Base-by-base conservation (phyloP, 2,113 vertebrate genomes). In the Rostratula benghalensis region DNA sequence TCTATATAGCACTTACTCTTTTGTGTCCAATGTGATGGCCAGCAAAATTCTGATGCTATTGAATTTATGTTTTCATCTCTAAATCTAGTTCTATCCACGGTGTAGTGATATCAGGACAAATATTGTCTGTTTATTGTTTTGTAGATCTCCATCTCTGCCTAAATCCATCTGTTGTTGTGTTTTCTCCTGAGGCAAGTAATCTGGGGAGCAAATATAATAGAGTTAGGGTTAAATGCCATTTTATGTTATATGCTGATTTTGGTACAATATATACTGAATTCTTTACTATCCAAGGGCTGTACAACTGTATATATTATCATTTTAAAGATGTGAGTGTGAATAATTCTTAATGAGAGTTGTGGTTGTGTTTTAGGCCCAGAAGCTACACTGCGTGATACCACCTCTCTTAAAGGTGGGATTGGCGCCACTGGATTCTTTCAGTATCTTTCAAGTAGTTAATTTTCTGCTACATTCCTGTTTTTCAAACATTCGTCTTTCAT, bases 401-500 rank as follows among this genome's bases (percentile, higher is more conserved):
- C 27, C 14, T 87, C 54, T 84, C 28, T 60, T 61, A 60, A 56
- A 67, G 9, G 8, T 25, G 39, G 21, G 39, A 64, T 53, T 35
- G 21, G 7, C 16, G 71, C 46, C 28, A 10, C 8, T 41, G 79
- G 12, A 56, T 71, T 45, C 39, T 74, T 86, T 31, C 50, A 56
- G 4, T 71, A 51, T 27, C 75, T 91, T 65, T 73, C 91, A 96
- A 92, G 63, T 27, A 82, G 63, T 82, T 89, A 50, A 33, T 70
- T 94, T 94, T 90, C 81, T 91, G 45, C n/a, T 83, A n/a, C 60
- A 54, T 95, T 75, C 54, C 64, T 93, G 82, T 64, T 71, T 76
- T 89, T 81, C 78, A 93, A 92, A 89, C 35, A 12, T 68, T 78
- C 57, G 53, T 9, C 70, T 93, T 95, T 93, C 85, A 89, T 65